Evolutionary conservation across 2,113 vertebrate genomes (phyloP).

Genomic region (Morone saxatilis): DNA sequence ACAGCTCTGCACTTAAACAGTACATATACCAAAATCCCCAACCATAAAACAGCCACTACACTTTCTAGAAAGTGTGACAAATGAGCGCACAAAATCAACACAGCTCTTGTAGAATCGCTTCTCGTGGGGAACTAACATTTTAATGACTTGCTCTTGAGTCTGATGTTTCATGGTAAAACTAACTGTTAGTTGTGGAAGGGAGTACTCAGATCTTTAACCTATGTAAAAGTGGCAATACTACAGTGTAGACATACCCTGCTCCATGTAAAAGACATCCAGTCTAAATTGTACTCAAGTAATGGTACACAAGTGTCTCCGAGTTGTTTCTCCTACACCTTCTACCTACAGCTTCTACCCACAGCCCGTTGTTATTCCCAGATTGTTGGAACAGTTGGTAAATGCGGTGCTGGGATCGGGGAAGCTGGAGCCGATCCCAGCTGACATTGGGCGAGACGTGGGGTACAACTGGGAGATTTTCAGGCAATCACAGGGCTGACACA

Average conservation of each 20-base stretch:
- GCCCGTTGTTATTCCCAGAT: too few relatives aligned
- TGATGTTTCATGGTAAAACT: background rate
- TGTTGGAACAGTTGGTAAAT: background rate
- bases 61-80: background rate
- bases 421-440: background rate
- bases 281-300: background rate
- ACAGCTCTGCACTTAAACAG: slow-evolving; percentile 9
- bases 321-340: too few relatives aligned
- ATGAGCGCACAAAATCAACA: background rate
- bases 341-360: too few relatives aligned
- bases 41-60: slow-evolving; percentile 25
- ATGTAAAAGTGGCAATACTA: background rate
- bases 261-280: background rate
- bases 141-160: background rate
- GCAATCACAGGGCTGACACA: background rate
- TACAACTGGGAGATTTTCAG: background rate
- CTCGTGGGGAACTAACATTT: slow-evolving; percentile 7
- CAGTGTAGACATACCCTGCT: background rate
- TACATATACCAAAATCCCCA: slow-evolving; percentile 15
- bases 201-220: background rate
- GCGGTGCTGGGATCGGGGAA: background rate
- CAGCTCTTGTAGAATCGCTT: background rate
- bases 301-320: background rate
- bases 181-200: background rate
- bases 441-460: background rate